These are phyloP conservation scores for Litoditis marina DNA, from an alignment of 2,888 invertebrate species.

Conservation along the genomic window DNA sequence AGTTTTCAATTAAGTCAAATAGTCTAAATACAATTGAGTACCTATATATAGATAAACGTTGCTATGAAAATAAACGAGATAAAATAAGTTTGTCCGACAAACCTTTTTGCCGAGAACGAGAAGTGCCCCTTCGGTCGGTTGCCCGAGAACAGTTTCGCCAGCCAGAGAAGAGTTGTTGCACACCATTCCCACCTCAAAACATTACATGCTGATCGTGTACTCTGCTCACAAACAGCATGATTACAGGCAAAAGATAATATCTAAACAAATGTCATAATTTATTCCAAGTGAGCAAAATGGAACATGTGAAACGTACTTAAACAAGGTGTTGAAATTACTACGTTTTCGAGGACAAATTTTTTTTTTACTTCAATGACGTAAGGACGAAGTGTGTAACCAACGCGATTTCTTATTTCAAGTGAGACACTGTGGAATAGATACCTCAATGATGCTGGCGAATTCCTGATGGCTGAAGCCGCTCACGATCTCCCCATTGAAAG, in stretches of 20 bases:
- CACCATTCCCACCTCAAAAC: conserved; percentile 72
- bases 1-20: too few relatives aligned
- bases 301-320: too few relatives aligned
- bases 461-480: conserved; percentile 62
- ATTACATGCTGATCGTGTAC: too few relatives aligned
- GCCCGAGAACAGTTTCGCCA: conserved; percentile 78
- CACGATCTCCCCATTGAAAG: conserved; percentile 60
- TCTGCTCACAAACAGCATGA: too few relatives aligned
- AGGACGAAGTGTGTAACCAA: neutral
- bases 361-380: too few relatives aligned
- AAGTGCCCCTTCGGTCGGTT: conserved; percentile 95
- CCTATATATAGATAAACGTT: too few relatives aligned
- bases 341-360: too few relatives aligned
- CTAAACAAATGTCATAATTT: too few relatives aligned
- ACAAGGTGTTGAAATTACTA: too few relatives aligned
- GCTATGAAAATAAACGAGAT: neutral
- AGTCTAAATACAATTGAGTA: too few relatives aligned
- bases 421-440: conserved; percentile 60
- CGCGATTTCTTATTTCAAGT: neutral
- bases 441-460: conserved; percentile 75
- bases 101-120: conserved; percentile 86
- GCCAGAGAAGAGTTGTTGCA: conserved; percentile 93
- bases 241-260: too few relatives aligned
- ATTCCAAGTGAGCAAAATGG: too few relatives aligned
- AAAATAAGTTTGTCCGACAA: conserved; percentile 6